Conservation (phyloP, 1,140 invertebrate species). For the Drosophila grimshawi region DNA sequence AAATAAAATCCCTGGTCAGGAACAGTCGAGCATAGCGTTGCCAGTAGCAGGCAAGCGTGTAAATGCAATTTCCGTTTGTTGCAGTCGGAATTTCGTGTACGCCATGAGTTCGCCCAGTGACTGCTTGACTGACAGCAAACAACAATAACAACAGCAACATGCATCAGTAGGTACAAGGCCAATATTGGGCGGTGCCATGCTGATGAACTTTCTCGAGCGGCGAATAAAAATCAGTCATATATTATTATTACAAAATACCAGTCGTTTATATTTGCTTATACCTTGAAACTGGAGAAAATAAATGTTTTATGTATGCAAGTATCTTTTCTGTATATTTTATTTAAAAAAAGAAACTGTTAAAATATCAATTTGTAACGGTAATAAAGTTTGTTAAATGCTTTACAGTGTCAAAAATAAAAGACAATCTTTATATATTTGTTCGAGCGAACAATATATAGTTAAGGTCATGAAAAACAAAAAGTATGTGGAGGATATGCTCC, state of each 20-base stretch:
- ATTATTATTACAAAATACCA: background rate
- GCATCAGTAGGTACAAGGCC: background rate
- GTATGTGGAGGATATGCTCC: background rate
- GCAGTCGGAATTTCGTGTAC: conserved; percentile 70
- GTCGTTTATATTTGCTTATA: background rate
- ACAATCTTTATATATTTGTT: background rate
- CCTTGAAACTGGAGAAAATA: background rate
- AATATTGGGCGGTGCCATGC: background rate
- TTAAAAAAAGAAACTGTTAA: background rate
- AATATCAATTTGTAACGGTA: too few species aligned
- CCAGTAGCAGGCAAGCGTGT: conserved; percentile 54
- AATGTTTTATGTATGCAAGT: too few species aligned
- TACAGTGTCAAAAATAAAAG: background rate
- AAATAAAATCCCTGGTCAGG: conserved; percentile 2
- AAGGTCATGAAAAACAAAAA: too few species aligned
- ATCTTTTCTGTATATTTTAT: too few species aligned
- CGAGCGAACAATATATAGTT: too few species aligned
- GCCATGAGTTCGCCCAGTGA: conserved; percentile 25
- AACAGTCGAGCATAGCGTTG: conserved; percentile 13
- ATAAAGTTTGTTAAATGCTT: too few species aligned
- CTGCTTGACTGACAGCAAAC: conserved; percentile 48
- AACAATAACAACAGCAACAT: conserved; percentile 4
- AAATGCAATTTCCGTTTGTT: conserved; percentile 78
- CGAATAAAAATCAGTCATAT: conserved; percentile 2
- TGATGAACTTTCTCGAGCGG: background rate